phyloP scores from a whole-genome alignment of 2,797 vertebrate genomes.

The Galago senegalensis region DNA sequence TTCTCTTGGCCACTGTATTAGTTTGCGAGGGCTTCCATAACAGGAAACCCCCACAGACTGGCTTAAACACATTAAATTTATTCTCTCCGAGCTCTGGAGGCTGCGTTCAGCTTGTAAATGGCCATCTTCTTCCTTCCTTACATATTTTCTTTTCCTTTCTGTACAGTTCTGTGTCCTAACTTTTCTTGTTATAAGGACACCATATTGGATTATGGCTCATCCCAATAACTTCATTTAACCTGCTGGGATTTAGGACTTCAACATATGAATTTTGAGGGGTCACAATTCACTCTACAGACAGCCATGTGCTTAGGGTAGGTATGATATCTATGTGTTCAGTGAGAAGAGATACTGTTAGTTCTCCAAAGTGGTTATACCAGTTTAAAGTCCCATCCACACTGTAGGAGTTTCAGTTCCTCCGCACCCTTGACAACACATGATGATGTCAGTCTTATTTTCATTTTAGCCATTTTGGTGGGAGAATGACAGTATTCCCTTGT shows the following conservation, averaged over 20 bases:
- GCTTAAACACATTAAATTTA: not conserved
- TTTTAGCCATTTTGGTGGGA: not conserved
- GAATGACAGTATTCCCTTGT: not conserved
- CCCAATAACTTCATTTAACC: not conserved
- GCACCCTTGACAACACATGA: not conserved
- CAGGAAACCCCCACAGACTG: not conserved
- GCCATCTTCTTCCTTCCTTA: not conserved
- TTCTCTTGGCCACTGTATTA: not conserved
- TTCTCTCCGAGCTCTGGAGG: not conserved
- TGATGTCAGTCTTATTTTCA: not conserved
- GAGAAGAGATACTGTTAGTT: not conserved
- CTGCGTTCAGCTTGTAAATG: not conserved
- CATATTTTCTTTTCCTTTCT: not conserved
- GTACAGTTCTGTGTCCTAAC: not conserved
- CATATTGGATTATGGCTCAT: not conserved
- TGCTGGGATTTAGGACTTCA: not conserved
- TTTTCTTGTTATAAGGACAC: not conserved
- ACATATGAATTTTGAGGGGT: not conserved
- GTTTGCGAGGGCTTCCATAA: not conserved
- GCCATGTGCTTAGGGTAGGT: rapidly evolving
- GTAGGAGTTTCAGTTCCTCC: not conserved
- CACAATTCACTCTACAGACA: not conserved
- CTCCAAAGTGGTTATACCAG: not conserved
- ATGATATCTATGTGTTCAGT: not conserved
- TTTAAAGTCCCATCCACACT: not conserved